Evolutionary conservation across 1,140 invertebrate genomes (phyloP).

Genomic region (Anoplolepis gracilipes): DNA sequence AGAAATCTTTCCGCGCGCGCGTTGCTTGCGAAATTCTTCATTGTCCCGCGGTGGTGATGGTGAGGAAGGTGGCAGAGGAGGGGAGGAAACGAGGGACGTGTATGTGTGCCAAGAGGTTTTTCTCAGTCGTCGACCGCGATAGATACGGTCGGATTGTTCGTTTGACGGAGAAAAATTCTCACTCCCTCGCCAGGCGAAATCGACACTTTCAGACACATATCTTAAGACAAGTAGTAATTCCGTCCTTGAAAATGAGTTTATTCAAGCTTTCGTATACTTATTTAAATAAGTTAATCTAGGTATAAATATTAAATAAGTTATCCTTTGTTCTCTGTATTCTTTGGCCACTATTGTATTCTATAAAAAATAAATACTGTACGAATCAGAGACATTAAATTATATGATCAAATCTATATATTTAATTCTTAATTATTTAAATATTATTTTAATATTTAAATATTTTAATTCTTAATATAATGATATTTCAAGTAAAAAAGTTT

Average conservation of each 20-base stretch:
- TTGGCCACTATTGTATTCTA: too few relatives aligned
- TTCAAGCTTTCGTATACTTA: too few relatives aligned
- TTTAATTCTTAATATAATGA: too few relatives aligned
- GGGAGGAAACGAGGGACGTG: slow-evolving; percentile 39
- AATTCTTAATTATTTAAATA: too few relatives aligned
- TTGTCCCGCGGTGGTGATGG: slow-evolving; percentile 63
- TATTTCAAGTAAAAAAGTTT: too few relatives aligned
- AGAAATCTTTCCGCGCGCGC: slow-evolving; percentile 65
- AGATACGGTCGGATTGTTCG: slow-evolving; percentile 56
- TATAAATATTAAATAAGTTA: too few relatives aligned
- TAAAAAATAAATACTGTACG: too few relatives aligned
- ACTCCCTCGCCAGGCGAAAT: slow-evolving; percentile 28
- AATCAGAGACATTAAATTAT: too few relatives aligned
- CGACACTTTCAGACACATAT: slow-evolving; percentile 5
- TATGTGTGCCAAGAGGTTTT: slow-evolving; percentile 65
- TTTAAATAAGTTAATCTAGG: too few relatives aligned
- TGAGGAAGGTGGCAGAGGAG: neutral
- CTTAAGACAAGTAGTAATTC: neutral
- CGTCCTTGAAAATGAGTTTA: slow-evolving; percentile 9
- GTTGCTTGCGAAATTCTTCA: slow-evolving; percentile 74
- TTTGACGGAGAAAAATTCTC: slow-evolving; percentile 51
- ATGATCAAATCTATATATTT: too few relatives aligned
- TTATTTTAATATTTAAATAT: too few relatives aligned
- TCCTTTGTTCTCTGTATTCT: too few relatives aligned
- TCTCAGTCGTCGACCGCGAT: slow-evolving; percentile 60